Conservation (phyloP, 2,113 vertebrate species). For the Corythaixoides concolor region DNA sequence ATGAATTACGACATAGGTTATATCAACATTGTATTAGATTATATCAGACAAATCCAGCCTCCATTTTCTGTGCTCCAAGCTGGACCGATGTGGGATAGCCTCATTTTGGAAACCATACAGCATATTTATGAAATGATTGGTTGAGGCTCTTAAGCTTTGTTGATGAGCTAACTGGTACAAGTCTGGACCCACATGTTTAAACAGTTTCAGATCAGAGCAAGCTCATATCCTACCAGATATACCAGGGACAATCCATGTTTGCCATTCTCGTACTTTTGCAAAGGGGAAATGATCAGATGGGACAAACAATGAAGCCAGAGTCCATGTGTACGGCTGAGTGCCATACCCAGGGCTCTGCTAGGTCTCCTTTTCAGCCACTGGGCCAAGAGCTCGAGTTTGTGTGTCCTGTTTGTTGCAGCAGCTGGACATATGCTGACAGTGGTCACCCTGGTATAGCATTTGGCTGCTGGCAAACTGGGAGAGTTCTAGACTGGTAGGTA, state of each 20-base stretch:
- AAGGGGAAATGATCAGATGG: not conserved
- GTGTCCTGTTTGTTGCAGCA: not conserved
- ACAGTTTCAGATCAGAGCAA: not conserved
- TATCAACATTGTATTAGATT: not conserved
- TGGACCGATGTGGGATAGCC: not conserved
- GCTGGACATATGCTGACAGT: not conserved
- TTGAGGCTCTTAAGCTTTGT: not conserved
- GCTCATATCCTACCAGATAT: not conserved
- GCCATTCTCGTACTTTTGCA: not conserved
- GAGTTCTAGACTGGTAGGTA: not conserved
- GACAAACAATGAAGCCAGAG: not conserved
- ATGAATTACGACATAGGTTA: not conserved
- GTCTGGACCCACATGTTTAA: not conserved
- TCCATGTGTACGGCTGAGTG: fast-evolving
- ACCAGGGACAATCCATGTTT: not conserved
- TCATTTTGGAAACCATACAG: not conserved
- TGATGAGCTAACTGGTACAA: not conserved
- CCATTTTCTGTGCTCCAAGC: not conserved
- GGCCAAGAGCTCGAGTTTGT: not conserved
- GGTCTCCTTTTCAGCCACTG: not conserved
- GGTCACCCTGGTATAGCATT: not conserved
- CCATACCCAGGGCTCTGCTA: not conserved
- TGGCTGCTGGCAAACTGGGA: not conserved
- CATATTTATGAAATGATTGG: not conserved
- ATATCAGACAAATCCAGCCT: not conserved